These are phyloP conservation scores for Athalia cordata DNA, from an alignment of 2,888 invertebrate species.

Conservation along the genomic window DNA sequence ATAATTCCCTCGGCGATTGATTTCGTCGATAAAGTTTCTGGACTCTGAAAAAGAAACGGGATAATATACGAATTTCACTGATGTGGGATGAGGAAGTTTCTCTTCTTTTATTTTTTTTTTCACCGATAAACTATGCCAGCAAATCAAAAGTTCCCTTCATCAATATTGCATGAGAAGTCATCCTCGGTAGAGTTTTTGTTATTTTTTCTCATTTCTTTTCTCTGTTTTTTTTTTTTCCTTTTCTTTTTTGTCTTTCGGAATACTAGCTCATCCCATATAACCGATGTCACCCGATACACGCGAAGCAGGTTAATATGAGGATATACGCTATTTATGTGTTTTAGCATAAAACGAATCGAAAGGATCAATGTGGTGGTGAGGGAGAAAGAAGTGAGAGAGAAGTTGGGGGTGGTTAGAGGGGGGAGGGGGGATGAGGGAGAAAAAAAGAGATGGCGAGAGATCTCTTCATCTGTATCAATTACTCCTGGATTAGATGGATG, in stretches of 20 bases:
- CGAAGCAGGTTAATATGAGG: background rate
- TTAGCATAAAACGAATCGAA: background rate
- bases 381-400: background rate
- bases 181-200: background rate
- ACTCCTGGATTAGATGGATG: conserved; percentile 72
- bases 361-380: background rate
- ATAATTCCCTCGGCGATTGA: too few species aligned
- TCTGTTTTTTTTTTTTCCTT: too few species aligned
- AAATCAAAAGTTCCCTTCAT: conserved; percentile 22
- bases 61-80: background rate
- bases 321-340: background rate
- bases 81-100: background rate
- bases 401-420: background rate
- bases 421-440: background rate
- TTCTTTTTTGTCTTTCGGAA: too few species aligned
- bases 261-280: too few species aligned
- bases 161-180: conserved; percentile 21
- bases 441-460: conserved; percentile 55
- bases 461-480: conserved; percentile 73
- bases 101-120: background rate
- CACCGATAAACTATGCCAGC: background rate
- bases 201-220: too few species aligned
- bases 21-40: background rate
- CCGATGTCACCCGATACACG: too few species aligned
- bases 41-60: background rate